These are phyloP conservation scores for Cettia cetti DNA, from an alignment of 2,113 vertebrate species.

Conservation along the genomic window DNA sequence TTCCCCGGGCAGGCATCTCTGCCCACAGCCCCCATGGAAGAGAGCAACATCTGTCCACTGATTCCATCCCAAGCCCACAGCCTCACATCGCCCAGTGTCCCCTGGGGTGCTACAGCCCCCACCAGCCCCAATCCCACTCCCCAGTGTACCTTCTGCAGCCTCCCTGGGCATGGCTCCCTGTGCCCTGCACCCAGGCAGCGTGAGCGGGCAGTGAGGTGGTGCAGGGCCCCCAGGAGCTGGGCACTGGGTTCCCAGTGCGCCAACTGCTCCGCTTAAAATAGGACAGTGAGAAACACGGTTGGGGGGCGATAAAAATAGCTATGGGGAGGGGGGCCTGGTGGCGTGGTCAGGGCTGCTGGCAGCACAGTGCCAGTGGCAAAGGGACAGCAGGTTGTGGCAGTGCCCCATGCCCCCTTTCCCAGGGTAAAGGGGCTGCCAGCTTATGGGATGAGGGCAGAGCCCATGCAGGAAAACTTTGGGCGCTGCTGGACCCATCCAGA, in stretches of 20 bases:
- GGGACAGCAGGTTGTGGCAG: neutral
- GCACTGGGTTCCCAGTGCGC: slow-evolving; percentile 12
- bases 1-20: neutral
- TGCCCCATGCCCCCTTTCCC: neutral
- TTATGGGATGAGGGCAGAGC: neutral
- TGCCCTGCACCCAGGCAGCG: neutral
- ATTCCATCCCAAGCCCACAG: neutral
- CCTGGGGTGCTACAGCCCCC: neutral
- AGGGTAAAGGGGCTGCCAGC: neutral
- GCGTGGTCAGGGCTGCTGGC: neutral
- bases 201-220: neutral
- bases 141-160: slow-evolving; percentile 73
- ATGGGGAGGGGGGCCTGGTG: neutral
- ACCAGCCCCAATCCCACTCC: neutral
- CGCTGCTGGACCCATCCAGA: fast-evolving
- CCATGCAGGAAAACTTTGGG: neutral
- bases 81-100: fast-evolving
- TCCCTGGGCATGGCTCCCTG: slow-evolving; percentile 65
- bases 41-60: neutral
- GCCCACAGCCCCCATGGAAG: neutral
- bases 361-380: neutral
- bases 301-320: slow-evolving; percentile 29
- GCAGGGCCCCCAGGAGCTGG: slow-evolving; percentile 26
- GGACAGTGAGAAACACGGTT: slow-evolving; percentile 54
- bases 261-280: slow-evolving; percentile 72